Conservation (phyloP, 2,113 vertebrate species). For the Cryptomyrus ogoouensis region DNA sequence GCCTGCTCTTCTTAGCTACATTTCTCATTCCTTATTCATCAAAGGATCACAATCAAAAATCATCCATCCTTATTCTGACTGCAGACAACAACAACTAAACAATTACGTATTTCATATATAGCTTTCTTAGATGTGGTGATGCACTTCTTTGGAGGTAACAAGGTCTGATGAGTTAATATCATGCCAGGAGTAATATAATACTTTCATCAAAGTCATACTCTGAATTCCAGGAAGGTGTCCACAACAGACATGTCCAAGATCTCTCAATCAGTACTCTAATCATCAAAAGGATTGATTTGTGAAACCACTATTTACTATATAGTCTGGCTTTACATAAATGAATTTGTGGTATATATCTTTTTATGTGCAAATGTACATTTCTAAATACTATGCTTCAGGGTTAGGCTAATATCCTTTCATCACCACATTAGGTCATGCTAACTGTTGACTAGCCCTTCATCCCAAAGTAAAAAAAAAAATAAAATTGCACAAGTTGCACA, state of each 20-base stretch:
- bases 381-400: neutral
- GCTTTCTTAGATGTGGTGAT: neutral
- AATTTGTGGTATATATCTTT: neutral
- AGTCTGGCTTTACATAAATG: neutral
- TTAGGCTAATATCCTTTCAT: neutral
- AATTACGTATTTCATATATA: neutral
- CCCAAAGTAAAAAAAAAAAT: neutral
- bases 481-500: neutral
- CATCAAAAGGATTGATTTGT: neutral
- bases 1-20: neutral
- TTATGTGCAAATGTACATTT: neutral
- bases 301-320: neutral
- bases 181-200: constrained; percentile 47
- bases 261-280: neutral
- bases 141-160: neutral
- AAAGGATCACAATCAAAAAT: neutral
- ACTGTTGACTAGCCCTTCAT: neutral
- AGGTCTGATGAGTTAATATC: constrained; percentile 29
- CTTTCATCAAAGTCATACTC: constrained; percentile 52
- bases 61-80: constrained; percentile 19
- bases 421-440: neutral
- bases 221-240: constrained; percentile 32
- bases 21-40: neutral
- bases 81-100: constrained; percentile 12
- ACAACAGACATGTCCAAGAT: neutral